Base-by-base conservation (phyloP, 2,797 vertebrate species). In the Anguilla pacifica region DNA sequence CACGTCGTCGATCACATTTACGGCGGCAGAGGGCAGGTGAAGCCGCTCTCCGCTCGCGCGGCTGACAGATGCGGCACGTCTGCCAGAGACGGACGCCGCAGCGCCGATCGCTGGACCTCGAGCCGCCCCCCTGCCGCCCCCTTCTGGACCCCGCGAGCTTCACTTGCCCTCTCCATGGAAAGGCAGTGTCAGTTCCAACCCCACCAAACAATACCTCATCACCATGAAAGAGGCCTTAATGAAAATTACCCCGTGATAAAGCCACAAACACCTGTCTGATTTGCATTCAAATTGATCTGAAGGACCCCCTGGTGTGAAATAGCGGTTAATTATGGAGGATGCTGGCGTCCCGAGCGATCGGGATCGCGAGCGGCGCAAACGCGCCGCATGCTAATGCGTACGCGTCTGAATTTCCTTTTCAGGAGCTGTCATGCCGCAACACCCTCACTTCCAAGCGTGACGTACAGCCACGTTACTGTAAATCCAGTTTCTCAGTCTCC, bases 181-280 rank as follows among this genome's bases (percentile, higher is more conserved):
- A 77, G 13, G 0, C 35, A 39, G 11, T 6, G 3, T 25, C 31
- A 28, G 77, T 6, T 15, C 39, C 17, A 35, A 77, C 15, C 77
- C 19, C 39, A 25, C 5, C 2, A 5, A 19, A 81, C 77, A 81
- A 81, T 81, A 43, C 39, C 77, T 46, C 15, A 81, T 81, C 77
- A 81, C 15, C 74, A 39, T 79, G 35, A 74, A 74, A 74, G 70
- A 74, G 70, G n/a, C 31, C 72, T 77, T 19, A 43, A 81, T 81
- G 3, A 81, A 22, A 81, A 81, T 81, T 22, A 81, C 22, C 5
- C 77, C 77, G 17, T 5, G 22, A 81, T 49, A 9, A 81, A 46
- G 43, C 77, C 43, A 46, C 77, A 25, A 81, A n/a, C 77, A n/a
- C 39, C 77, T 9, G 43, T 22, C 22, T n/a, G 19, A 49, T 81